Base-by-base conservation (phyloP, 2,888 invertebrate genomes). In the Ligdia adustata region DNA sequence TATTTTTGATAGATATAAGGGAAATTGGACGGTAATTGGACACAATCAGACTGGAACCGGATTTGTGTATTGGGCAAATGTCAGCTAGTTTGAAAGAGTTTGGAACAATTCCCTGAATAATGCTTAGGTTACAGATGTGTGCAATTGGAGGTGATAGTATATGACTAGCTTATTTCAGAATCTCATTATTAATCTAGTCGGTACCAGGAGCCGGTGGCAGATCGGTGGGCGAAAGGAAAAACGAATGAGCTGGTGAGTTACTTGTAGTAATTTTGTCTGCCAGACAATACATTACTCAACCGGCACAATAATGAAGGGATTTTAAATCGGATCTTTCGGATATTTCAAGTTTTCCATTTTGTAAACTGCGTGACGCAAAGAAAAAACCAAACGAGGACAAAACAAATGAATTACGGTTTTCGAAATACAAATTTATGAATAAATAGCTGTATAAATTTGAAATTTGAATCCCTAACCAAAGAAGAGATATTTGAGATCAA, bases 21-120 rank as follows among this genome's bases (percentile, higher is more conserved):
- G 28, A 38, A 28, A 38, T 38, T 3, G 38, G 38, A 1, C 28
- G 27, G 11, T 37, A 37, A 9, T 27, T 37, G 1, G 26, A 13
- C 1, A 15, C 3, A 11, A 9, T 12, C 5, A 4, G 7, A 2
- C 18, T 11, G 7, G 6, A 1, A 2, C 33, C n/a, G n/a, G n/a
- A n/a, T n/a, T n/a, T n/a, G n/a, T n/a, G n/a, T n/a, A n/a, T n/a
- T n/a, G n/a, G n/a, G n/a, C n/a, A n/a, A n/a, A n/a, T n/a, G n/a
- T n/a, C 33, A 18, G 20, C 2, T 18, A 12, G 11, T 6, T 11
- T 9, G 13, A 26, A 11, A 14, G 22, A 1, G 11, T n/a, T 0
- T 14, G 37, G 26, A 3, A 27, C 26, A 2, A 15, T 7, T 1
- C 37, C 16, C 7, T 1, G 7, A 6, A 15, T 14, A 9, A 37